Evolutionary conservation across 37 sponge, comb jelly and placozoan genomes (phyloP), one percentile per base, ranked within the genome.

Genomic region (Oopsacas minuta): DNA sequence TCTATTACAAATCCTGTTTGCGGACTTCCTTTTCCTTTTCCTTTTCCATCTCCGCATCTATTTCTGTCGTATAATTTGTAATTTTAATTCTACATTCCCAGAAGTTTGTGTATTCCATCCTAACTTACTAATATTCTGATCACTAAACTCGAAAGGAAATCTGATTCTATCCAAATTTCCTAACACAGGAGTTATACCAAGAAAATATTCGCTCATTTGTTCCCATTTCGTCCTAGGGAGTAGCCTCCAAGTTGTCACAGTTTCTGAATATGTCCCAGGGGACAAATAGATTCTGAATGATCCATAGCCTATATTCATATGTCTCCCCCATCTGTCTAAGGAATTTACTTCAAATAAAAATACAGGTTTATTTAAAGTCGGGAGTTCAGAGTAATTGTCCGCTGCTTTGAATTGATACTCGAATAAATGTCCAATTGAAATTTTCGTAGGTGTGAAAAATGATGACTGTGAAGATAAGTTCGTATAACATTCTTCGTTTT

Each of bases 381-480:
- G 75, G 5, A 20, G 28, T 61, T 61, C 75, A 3, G 7, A 3
- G 30, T 3, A 61, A 25, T 61, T 61, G 3, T 32, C 5, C 22
- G 22, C 3, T n/a, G 17, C 75, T n/a, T 61, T 61, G 20, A 61
- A 61, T n/a, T 61, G 3, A 61, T 61, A 61, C 5, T 61, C 75
- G 75, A 61, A 61, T 61, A 61, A 61, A 61, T 61, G 75, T 25
- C 75, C 75, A 61, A 61, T 61, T 25, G 22, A 32, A 12, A 61
- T 61, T 25, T 10, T 25, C 20, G 22, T 3, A 61, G 75, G 75
- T 25, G 7, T 25, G 75, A 61, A 61, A 61, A 61, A 32, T 10
- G 75, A 20, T n/a, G 28, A 61, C 22, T 10, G 30, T 61, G 75
- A 61, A 3, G 17, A 25, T 61, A 32, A 34, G 75, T 61, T 61